Conservation (phyloP, 2,888 invertebrate species). For the Smittia sp. region DNA sequence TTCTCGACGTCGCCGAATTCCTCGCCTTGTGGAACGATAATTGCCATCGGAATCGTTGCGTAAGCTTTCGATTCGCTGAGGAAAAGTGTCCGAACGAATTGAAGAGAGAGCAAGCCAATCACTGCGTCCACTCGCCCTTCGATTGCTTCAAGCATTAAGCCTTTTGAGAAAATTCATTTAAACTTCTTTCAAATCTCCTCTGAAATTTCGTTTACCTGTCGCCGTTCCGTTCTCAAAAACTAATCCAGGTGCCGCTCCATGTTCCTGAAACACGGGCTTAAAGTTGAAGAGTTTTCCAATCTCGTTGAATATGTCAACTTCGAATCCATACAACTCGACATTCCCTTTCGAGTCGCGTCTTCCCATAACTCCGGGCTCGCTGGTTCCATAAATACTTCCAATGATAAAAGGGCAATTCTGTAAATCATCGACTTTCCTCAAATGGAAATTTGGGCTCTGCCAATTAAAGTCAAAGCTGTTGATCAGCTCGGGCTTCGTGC, state of each 20-base stretch:
- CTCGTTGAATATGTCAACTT: constrained; percentile 4
- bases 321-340: not conserved
- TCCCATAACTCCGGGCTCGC: constrained; percentile 11
- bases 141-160: not conserved
- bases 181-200: not conserved
- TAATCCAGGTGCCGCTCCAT: not conserved
- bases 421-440: not conserved
- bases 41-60: not conserved
- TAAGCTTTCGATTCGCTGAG: not conserved
- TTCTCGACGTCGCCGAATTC: constrained; percentile 10
- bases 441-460: not conserved
- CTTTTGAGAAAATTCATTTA: too few relatives aligned
- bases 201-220: not conserved
- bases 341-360: not conserved
- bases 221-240: constrained; percentile 23
- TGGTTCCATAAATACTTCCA: not conserved
- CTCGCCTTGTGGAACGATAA: constrained; percentile 4
- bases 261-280: not conserved
- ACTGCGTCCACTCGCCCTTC: not conserved
- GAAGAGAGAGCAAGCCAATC: constrained; percentile 12
- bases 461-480: not conserved
- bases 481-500: constrained; percentile 7
- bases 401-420: not conserved
- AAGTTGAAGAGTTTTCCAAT: not conserved
- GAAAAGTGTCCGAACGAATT: constrained; percentile 9